Conservation (phyloP, 2,113 vertebrate genomes). For the Morone chrysops region DNA sequence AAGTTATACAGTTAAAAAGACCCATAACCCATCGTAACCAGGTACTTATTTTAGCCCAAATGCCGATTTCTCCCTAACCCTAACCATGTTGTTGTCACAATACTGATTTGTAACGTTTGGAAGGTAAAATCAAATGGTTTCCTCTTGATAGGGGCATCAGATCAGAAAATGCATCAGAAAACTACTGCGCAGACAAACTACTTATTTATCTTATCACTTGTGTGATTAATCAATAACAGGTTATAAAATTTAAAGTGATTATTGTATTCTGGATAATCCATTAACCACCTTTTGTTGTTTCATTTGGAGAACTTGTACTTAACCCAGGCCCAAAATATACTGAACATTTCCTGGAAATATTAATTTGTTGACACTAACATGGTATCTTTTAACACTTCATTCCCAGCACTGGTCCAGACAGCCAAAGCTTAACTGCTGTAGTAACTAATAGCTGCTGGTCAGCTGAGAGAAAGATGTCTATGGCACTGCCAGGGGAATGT, state of each 20-base stretch:
- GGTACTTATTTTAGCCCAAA: no score
- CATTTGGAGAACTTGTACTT: background rate
- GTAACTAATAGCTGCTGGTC: slow-evolving; percentile 19
- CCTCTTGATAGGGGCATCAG: background rate
- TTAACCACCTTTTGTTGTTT: background rate
- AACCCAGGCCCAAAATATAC: background rate
- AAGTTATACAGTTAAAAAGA: slow-evolving; percentile 1
- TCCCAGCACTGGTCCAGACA: background rate
- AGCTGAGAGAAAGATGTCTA: slow-evolving; percentile 13
- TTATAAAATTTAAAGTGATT: no score
- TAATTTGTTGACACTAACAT: background rate
- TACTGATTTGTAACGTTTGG: background rate
- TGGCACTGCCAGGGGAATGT: background rate
- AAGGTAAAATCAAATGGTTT: background rate
- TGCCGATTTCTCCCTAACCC: no score
- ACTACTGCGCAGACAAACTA: background rate
- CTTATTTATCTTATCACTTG: no score
- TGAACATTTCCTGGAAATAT: background rate
- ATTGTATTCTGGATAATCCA: no score
- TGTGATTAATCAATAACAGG: no score
- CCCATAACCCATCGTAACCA: background rate
- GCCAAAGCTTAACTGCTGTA: background rate
- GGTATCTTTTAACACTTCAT: background rate
- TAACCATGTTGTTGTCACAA: no score
- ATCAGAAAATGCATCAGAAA: background rate